phyloP scores from a whole-genome alignment of 1,140 invertebrate genomes.

The Scaptomyza hsui region DNA sequence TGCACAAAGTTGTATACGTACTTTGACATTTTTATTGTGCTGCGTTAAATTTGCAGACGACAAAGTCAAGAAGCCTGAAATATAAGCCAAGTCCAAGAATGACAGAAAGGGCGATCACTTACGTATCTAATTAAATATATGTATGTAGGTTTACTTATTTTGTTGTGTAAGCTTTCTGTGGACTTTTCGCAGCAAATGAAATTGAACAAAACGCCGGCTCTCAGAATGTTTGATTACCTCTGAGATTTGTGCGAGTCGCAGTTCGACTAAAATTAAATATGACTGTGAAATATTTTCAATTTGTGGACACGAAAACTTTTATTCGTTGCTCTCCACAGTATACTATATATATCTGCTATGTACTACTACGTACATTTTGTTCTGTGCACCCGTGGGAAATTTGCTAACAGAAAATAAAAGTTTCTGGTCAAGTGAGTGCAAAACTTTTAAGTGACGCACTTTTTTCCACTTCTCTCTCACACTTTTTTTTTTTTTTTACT shows the following conservation, averaged over 20 bases:
- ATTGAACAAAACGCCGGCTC: conserved; percentile 30
- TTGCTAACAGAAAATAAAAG: conserved; percentile 82
- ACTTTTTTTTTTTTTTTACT: background rate
- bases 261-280: conserved; percentile 72
- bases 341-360: too few relatives aligned
- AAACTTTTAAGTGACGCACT: conserved; percentile 83
- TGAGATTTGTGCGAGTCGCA: conserved; percentile 49
- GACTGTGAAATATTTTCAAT: conserved; percentile 81
- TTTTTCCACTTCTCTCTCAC: conserved; percentile 40
- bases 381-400: conserved; percentile 73
- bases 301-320: conserved; percentile 77
- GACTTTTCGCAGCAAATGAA: conserved; percentile 19
- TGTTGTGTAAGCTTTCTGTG: background rate
- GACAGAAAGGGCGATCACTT: conserved; percentile 38
- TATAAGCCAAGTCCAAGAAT: conserved; percentile 28
- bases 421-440: conserved; percentile 82
- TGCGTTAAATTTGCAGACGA: conserved; percentile 36
- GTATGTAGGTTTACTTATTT: background rate
- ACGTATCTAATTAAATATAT: conserved; percentile 63
- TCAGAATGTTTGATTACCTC: conserved; percentile 68
- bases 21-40: conserved; percentile 66
- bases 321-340: conserved; percentile 25
- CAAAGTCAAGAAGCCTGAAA: conserved; percentile 64
- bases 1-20: conserved; percentile 1
- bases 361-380: conserved; percentile 22